phyloP scores from a whole-genome alignment of 1,140 invertebrate species.

The Pinna nobilis region DNA sequence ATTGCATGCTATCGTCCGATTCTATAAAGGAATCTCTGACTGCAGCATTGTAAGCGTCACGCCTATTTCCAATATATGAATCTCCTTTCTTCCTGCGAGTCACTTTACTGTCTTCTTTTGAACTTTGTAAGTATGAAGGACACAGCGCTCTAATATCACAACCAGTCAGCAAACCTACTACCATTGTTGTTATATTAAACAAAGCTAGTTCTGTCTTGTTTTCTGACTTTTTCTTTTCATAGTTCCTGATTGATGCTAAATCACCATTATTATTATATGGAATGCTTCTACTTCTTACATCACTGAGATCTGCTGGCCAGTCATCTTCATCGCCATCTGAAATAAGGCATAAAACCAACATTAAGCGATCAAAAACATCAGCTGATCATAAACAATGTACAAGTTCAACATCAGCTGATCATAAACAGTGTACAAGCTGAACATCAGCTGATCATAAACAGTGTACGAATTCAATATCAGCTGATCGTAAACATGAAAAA shows the following conservation, averaged over 20 bases:
- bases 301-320: constrained; percentile 64
- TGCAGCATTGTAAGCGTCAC: constrained; percentile 74
- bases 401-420: too few relatives aligned
- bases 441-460: too few relatives aligned
- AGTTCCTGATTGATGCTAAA: constrained; percentile 7
- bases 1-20: constrained; percentile 62
- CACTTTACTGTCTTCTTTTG: constrained; percentile 54
- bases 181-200: constrained; percentile 92
- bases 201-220: constrained; percentile 86
- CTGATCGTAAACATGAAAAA: too few relatives aligned
- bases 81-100: constrained; percentile 52
- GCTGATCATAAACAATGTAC: too few relatives aligned
- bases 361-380: too few relatives aligned
- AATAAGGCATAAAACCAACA: too few relatives aligned
- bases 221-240: constrained; percentile 43
- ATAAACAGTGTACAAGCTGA: too few relatives aligned
- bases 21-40: constrained; percentile 72
- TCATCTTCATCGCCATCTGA: constrained; percentile 72
- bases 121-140: constrained; percentile 86
- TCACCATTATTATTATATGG: constrained; percentile 45
- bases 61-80: constrained; percentile 65
- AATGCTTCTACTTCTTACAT: constrained; percentile 58
- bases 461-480: too few relatives aligned
- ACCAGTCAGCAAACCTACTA: constrained; percentile 91
- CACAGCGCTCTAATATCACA: constrained; percentile 91